phyloP scores from a whole-genome alignment of 2,797 vertebrate genomes.

The Gymnothorax reevesii region DNA sequence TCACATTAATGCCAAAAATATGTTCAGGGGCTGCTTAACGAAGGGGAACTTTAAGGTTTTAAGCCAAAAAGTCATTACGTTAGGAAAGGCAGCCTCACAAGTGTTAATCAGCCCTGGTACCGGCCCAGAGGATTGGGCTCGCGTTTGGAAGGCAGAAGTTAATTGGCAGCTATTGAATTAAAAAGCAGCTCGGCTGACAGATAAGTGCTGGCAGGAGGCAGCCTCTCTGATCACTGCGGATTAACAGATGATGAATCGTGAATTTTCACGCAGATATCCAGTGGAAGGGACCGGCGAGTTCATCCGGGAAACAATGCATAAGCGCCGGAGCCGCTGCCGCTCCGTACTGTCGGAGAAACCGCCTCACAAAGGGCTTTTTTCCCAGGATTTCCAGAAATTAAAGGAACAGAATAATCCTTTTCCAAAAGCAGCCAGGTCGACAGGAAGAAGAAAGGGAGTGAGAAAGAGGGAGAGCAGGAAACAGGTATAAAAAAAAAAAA shows the following conservation, averaged over 20 bases:
- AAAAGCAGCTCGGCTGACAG: slow-evolving; percentile 72
- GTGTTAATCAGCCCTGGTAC: slow-evolving; percentile 34
- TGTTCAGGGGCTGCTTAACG: neutral
- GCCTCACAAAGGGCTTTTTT: slow-evolving; percentile 19
- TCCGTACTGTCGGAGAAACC: neutral
- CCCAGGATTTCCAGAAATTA: slow-evolving; percentile 19
- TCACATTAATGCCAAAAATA: neutral
- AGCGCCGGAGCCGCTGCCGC: neutral
- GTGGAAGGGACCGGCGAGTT: neutral
- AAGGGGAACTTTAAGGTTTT: slow-evolving; percentile 34
- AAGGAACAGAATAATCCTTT: slow-evolving; percentile 32
- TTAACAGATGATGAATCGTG: slow-evolving; percentile 73
- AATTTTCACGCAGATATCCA: slow-evolving; percentile 55
- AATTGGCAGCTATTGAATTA: slow-evolving; percentile 71
- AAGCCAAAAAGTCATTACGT: neutral
- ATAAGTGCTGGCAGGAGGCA: slow-evolving; percentile 66
- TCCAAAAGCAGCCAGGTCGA: neutral
- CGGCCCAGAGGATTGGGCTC: slow-evolving; percentile 60
- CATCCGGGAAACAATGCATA: neutral
- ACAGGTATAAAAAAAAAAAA: slow-evolving; percentile 1
- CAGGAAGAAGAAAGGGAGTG: neutral
- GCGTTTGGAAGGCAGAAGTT: slow-evolving; percentile 58
- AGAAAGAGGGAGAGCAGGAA: slow-evolving; percentile 23
- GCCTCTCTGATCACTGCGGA: slow-evolving; percentile 71
- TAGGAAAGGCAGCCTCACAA: neutral